A percentile compares a stretch with the other conserved stretches of the same genome.
These are phyloP conservation scores for Melanargia galathea DNA, from an alignment of 2,888 invertebrate genomes.

Conservation along the genomic window DNA sequence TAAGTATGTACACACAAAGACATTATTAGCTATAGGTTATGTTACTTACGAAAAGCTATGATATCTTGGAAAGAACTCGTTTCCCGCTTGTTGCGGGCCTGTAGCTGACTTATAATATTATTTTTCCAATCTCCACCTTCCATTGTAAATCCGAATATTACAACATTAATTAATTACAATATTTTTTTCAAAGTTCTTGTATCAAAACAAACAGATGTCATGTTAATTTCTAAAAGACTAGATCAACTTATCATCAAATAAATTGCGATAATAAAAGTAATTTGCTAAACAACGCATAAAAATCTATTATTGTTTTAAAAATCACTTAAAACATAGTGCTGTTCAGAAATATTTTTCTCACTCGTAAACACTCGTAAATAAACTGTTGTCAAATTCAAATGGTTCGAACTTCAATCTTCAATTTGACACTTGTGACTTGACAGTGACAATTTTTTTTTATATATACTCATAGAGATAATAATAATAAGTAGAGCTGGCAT, in stretches of 20 bases:
- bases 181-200: constrained; percentile 47
- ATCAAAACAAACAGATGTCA: constrained; percentile 76
- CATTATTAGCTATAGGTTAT: constrained; percentile 55
- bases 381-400: constrained; percentile 33
- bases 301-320: constrained; percentile 18
- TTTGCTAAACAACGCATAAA: constrained; percentile 6
- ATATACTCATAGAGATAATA: too few species aligned
- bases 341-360: constrained; percentile 18
- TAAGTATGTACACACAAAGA: constrained; percentile 30
- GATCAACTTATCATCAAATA: background rate
- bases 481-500: too few species aligned
- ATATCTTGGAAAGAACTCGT: constrained; percentile 90
- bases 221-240: constrained; percentile 42
- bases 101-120: constrained; percentile 86
- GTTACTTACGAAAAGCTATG: constrained; percentile 89
- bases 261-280: background rate
- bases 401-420: background rate
- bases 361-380: constrained; percentile 38
- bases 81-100: constrained; percentile 88
- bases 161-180: constrained; percentile 43
- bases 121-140: constrained; percentile 85
- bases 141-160: constrained; percentile 57
- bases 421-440: background rate
- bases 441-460: background rate
- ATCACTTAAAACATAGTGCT: constrained; percentile 16